Percentiles rank a stretch among this genome's conserved stretches.
phyloP scores from a whole-genome alignment of 2,113 vertebrate species.

The Hemichromis elongatus region DNA sequence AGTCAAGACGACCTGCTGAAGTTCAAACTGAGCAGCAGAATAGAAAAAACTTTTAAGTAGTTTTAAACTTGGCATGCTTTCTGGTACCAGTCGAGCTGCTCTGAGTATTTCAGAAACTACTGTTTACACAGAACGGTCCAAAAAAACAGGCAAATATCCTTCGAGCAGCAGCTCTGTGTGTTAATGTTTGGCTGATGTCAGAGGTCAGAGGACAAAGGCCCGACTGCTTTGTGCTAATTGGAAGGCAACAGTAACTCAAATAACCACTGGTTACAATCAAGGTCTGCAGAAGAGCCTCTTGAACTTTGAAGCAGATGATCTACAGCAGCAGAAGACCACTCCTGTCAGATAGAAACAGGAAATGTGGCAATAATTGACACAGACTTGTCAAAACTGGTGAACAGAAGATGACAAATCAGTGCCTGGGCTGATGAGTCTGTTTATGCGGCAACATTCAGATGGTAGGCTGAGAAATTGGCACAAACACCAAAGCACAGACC shows the following conservation, averaged over 20 bases:
- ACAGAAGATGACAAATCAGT: not conserved
- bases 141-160: not conserved
- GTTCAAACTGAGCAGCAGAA: not conserved
- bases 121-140: not conserved
- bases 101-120: not conserved
- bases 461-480: not conserved
- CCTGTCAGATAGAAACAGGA: not conserved
- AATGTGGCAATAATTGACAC: rapidly evolving
- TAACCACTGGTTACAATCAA: not conserved
- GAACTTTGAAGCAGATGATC: not conserved
- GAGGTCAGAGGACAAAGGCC: not conserved
- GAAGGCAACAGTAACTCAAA: not conserved
- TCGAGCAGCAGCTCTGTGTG: rapidly evolving
- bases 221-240: not conserved
- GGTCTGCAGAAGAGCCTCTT: not conserved
- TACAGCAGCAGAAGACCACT: not conserved
- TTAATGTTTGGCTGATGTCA: not conserved
- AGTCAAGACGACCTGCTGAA: not conserved
- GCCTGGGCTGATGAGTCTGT: not conserved
- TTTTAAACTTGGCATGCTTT: not conserved
- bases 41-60: not conserved
- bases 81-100: not conserved
- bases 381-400: not conserved
- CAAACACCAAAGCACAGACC: not conserved
- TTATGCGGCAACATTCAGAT: not conserved